These are phyloP conservation scores for Kryptolebias marmoratus DNA, from an alignment of 2,113 vertebrate genomes.

Conservation along the genomic window DNA sequence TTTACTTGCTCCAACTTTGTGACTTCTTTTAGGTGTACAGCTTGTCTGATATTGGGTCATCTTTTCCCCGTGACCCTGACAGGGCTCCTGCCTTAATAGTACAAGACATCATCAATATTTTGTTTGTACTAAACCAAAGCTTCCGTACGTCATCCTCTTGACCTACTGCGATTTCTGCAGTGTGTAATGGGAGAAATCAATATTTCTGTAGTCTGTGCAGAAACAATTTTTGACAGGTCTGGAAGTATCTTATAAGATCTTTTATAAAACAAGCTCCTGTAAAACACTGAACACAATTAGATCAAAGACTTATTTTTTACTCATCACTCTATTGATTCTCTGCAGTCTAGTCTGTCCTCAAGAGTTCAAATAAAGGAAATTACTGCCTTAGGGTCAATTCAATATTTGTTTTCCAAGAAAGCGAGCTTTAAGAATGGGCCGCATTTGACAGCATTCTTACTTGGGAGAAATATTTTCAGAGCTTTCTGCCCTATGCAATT, in stretches of 20 bases:
- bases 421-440: not conserved
- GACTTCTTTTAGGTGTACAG: not conserved
- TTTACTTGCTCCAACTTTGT: not conserved
- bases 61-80: not conserved
- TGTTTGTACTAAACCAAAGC: not conserved
- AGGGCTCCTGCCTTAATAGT: not conserved
- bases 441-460: not conserved
- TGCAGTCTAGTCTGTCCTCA: conserved; percentile 17
- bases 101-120: not conserved
- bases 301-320: conserved; percentile 5
- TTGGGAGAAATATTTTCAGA: conserved; percentile 7
- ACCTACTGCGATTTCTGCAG: not conserved
- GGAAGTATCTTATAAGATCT: not conserved
- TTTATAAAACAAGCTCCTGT: not conserved
- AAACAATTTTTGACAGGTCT: not conserved
- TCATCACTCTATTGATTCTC: conserved; percentile 26
- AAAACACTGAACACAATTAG: conserved; percentile 13
- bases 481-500: not conserved
- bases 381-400: conserved; percentile 1
- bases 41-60: not conserved
- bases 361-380: conserved; percentile 21
- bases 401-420: not conserved
- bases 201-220: not conserved
- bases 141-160: not conserved
- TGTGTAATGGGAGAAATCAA: conserved; percentile 12